phyloP scores from a whole-genome alignment of 1,140 invertebrate genomes.

The Drosophila repleta region DNA sequence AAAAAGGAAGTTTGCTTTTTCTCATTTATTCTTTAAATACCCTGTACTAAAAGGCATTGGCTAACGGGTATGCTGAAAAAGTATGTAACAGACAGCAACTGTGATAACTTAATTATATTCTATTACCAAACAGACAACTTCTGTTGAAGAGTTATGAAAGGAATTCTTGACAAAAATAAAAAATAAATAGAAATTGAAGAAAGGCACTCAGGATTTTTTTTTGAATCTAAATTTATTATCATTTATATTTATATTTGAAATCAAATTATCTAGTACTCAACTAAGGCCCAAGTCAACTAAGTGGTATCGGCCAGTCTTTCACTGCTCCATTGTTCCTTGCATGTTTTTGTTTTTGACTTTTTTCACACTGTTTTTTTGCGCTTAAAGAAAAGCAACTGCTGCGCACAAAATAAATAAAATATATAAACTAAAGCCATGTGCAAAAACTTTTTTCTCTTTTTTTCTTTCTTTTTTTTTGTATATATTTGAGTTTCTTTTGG shows the following conservation, averaged over 20 bases:
- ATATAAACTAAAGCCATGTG: conserved; percentile 41
- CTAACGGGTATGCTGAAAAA: too few species aligned
- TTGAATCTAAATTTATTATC: too few species aligned
- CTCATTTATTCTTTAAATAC: conserved; percentile 1
- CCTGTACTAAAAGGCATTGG: background rate
- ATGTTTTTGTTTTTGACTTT: background rate
- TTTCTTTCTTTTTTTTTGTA: background rate
- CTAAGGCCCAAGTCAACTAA: too few species aligned
- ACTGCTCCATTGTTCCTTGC: background rate
- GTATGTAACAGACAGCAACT: background rate
- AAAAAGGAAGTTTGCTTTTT: conserved; percentile 72
- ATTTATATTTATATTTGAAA: too few species aligned
- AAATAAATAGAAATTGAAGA: too few species aligned
- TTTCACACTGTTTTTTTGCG: background rate
- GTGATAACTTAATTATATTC: too few species aligned
- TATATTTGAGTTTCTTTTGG: conserved; percentile 3
- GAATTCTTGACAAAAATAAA: too few species aligned
- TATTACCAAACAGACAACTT: too few species aligned
- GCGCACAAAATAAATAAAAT: conserved; percentile 46
- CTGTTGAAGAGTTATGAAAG: too few species aligned
- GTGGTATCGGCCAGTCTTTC: background rate
- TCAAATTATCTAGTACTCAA: too few species aligned
- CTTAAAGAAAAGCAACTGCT: conserved; percentile 50
- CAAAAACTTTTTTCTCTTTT: conserved; percentile 33
- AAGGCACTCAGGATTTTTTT: too few species aligned